Evolutionary conservation across 1,140 invertebrate species (phyloP).

Genomic region (Philotrypesis tridentata): DNA sequence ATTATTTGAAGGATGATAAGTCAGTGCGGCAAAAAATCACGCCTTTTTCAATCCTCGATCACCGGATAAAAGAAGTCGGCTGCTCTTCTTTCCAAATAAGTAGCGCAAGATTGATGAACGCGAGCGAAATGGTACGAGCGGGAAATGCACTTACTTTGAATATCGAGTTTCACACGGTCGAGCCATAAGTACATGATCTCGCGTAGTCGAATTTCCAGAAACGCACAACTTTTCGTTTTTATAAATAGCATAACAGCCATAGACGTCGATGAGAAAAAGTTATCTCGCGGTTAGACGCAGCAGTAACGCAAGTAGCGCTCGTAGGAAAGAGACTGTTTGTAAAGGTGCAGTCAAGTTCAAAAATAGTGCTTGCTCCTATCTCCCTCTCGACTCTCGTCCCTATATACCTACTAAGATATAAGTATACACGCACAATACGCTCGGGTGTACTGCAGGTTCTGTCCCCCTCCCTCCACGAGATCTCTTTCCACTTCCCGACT

Average conservation of each 20-base stretch:
- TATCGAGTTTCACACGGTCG: background rate
- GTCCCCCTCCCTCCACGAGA: background rate
- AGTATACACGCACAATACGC: too few species aligned
- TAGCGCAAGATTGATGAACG: slow-evolving; percentile 16
- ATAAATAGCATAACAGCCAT: too few species aligned
- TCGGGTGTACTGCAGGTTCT: too few species aligned
- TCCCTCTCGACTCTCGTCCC: background rate
- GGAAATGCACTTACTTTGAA: background rate
- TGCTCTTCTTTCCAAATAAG: background rate
- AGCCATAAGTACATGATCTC: too few species aligned
- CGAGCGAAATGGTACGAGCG: background rate
- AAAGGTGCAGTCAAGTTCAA: slow-evolving; percentile 15
- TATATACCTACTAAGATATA: too few species aligned
- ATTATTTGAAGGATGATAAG: slow-evolving; percentile 26
- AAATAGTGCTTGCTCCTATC: slow-evolving; percentile 26
- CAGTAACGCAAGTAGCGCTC: too few species aligned
- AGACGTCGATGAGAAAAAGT: too few species aligned
- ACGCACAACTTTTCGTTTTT: too few species aligned
- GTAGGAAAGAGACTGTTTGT: slow-evolving; percentile 36
- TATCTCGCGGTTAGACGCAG: too few species aligned
- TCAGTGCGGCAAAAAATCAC: slow-evolving; percentile 15
- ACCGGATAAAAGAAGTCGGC: slow-evolving; percentile 10
- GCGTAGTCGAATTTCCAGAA: background rate
- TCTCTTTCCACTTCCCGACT: background rate
- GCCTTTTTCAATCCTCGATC: slow-evolving; percentile 10